phyloP scores from a whole-genome alignment of 2,888 invertebrate genomes.

The Andrena dorsata region DNA sequence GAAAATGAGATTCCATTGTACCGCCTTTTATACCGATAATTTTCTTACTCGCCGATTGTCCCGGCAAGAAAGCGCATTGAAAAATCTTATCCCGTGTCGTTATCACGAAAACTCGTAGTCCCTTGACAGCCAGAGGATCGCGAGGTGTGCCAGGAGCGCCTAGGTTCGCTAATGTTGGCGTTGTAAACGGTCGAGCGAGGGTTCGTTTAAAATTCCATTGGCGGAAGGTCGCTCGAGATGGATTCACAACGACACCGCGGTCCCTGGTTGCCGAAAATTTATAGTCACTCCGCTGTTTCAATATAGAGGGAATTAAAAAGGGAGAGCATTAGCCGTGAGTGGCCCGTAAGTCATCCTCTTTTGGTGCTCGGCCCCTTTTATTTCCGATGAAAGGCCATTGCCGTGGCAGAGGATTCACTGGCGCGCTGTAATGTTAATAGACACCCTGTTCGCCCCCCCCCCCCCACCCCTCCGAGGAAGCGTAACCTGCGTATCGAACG shows the following conservation, averaged over 20 bases:
- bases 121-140: background rate
- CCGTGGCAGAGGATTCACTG: background rate
- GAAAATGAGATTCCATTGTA: constrained; percentile 57
- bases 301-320: background rate
- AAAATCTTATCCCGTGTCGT: constrained; percentile 23
- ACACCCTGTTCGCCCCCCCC: constrained; percentile 35
- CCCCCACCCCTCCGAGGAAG: constrained; percentile 26
- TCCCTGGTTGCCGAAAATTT: background rate
- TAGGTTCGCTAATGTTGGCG: background rate
- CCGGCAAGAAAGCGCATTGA: constrained; percentile 14
- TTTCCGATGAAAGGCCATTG: background rate
- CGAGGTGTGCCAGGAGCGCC: background rate
- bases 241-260: background rate
- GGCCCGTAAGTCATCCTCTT: constrained; percentile 1
- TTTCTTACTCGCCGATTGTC: constrained; percentile 44
- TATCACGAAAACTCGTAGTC: constrained; percentile 6
- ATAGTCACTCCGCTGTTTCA: no score
- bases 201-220: background rate
- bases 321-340: constrained; percentile 1
- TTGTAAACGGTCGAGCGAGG: background rate
- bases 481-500: constrained; percentile 67
- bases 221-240: background rate
- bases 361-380: background rate
- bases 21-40: constrained; percentile 36
- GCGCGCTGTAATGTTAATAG: constrained; percentile 44